Conservation (phyloP, 2,113 vertebrate species). For the Marmota flaviventris region DNA sequence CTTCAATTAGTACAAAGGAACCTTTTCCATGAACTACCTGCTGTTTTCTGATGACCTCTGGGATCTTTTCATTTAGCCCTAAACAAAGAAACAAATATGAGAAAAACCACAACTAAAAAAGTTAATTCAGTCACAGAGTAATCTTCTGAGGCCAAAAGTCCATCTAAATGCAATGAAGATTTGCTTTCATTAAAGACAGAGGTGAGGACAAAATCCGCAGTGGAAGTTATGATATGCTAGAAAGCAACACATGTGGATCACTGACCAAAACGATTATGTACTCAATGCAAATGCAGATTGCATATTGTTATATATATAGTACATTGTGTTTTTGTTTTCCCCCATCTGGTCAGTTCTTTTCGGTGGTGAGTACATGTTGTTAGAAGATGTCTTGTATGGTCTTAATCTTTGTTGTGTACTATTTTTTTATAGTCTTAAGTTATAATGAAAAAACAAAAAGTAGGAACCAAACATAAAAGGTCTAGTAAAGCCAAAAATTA, state of each 20-base stretch:
- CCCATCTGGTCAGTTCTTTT: conserved; percentile 89
- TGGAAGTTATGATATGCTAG: conserved; percentile 92
- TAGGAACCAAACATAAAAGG: conserved; percentile 99
- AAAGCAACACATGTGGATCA: conserved; percentile 97
- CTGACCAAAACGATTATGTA: conserved; percentile 98
- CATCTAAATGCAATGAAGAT: conserved; percentile 91
- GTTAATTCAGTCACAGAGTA: conserved; percentile 92
- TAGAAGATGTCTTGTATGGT: conserved; percentile 95
- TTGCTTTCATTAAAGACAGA: conserved; percentile 92
- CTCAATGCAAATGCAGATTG: conserved; percentile 98
- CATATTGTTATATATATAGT: conserved; percentile 93
- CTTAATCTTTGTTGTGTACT: conserved; percentile 93
- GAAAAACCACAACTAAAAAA: conserved; percentile 83
- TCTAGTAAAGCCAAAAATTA: conserved; percentile 99
- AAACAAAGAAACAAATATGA: conserved; percentile 94
- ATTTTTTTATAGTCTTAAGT: conserved; percentile 96
- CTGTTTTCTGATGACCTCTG: conserved; percentile 99
- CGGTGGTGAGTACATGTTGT: conserved; percentile 96
- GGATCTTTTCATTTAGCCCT: conserved; percentile 98
- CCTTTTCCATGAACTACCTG: conserved; percentile 98
- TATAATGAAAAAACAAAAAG: conserved; percentile 95
- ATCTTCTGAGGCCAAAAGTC: conserved; percentile 94
- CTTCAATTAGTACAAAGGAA: conserved; percentile 99
- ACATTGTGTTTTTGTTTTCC: conserved; percentile 87
- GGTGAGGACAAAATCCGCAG: conserved; percentile 91